phyloP scores from a whole-genome alignment of 2,113 vertebrate species.

The Tachysurus vachellii region DNA sequence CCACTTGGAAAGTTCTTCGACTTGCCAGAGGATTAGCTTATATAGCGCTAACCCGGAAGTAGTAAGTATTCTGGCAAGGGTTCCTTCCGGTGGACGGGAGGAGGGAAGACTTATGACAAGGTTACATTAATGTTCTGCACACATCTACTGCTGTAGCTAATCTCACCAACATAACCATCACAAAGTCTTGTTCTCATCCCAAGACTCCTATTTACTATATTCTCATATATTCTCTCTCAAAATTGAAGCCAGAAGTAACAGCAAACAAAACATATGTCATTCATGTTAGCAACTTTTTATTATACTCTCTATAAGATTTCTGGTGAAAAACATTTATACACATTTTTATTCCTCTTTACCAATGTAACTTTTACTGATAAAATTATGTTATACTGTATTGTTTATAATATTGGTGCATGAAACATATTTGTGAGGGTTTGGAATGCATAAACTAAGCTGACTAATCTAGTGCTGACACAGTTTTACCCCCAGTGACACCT shows the following conservation, averaged over 20 bases:
- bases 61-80: too few species aligned
- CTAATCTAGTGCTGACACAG: not conserved
- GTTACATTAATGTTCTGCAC: not conserved
- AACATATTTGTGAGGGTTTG: not conserved
- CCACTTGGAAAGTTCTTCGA: too few species aligned
- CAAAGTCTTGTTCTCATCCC: not conserved
- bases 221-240: not conserved
- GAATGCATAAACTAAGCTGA: not conserved
- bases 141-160: not conserved
- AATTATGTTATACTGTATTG: too few species aligned
- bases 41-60: too few species aligned
- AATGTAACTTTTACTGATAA: not conserved
- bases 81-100: too few species aligned
- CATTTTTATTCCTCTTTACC: not conserved
- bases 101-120: too few species aligned
- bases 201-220: not conserved
- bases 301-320: not conserved
- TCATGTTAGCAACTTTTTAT: not conserved
- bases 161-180: not conserved
- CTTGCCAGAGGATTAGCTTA: too few species aligned
- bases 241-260: not conserved
- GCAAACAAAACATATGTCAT: not conserved
- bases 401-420: not conserved
- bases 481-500: not conserved
- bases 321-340: not conserved